Percentiles rank a stretch among this genome's conserved stretches.
Conservation (phyloP, 2,888 invertebrate genomes). For the Philereme transversata region DNA sequence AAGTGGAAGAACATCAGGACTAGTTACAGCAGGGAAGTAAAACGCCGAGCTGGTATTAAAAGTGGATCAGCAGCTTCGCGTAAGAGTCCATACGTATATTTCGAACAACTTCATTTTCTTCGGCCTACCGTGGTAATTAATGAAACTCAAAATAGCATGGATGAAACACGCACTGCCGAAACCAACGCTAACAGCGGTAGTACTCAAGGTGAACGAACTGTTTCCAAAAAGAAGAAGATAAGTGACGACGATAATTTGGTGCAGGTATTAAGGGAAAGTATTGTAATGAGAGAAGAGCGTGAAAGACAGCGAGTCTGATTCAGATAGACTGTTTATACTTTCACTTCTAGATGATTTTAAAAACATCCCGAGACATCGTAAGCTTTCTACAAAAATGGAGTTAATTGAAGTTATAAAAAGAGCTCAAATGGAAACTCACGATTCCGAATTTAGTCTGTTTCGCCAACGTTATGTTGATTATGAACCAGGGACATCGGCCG, state of each 20-base stretch:
- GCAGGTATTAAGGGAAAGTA: conserved; percentile 45
- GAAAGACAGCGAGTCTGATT: conserved; percentile 43
- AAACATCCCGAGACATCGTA: too few species aligned
- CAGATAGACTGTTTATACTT: conserved; percentile 43
- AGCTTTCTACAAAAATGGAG: too few species aligned
- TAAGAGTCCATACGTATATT: conserved; percentile 35
- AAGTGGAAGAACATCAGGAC: conserved; percentile 46
- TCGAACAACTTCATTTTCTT: conserved; percentile 46
- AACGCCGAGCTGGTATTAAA: conserved; percentile 42
- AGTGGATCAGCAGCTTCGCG: conserved; percentile 45
- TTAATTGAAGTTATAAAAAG: too few species aligned
- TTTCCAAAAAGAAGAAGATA: conserved; percentile 45
- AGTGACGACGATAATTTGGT: conserved; percentile 43
- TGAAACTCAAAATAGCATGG: conserved; percentile 42
- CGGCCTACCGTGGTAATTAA: conserved; percentile 41
- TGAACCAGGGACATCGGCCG: too few species aligned
- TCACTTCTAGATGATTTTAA: conserved; percentile 44
- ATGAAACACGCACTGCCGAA: conserved; percentile 43
- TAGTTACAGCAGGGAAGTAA: conserved; percentile 33
- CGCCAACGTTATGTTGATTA: too few species aligned
- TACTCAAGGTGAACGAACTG: conserved; percentile 39
- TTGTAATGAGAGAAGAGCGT: conserved; percentile 44
- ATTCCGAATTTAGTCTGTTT: conserved; percentile 23
- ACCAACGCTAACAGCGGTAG: conserved; percentile 25
- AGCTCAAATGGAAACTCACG: conserved; percentile 43